A percentile compares a stretch with the other conserved stretches of the same genome.
phyloP scores from a whole-genome alignment of 1,140 invertebrate species.

The Drosophila athabasca region DNA sequence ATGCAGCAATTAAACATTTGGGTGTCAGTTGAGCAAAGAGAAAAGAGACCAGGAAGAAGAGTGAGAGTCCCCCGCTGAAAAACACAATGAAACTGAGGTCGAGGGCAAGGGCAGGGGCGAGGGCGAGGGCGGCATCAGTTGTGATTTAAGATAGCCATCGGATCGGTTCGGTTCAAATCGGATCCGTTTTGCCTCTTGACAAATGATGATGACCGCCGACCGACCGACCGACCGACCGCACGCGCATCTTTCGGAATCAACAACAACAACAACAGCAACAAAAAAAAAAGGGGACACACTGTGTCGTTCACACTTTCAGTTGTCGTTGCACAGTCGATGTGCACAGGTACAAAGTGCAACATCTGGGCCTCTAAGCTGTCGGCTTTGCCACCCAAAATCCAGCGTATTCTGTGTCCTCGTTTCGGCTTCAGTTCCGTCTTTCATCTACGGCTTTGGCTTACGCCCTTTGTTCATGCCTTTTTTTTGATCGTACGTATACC shows the following conservation, averaged over 20 bases:
- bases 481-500: too few relatives aligned
- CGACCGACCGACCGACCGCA: slow-evolving; percentile 1
- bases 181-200: background rate
- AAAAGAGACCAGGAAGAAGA: too few relatives aligned
- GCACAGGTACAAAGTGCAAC: background rate
- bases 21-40: too few relatives aligned
- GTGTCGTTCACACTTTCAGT: slow-evolving; percentile 5
- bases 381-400: slow-evolving; percentile 14
- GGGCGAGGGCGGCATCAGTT: background rate
- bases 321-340: background rate
- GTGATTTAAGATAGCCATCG: slow-evolving; percentile 12
- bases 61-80: too few relatives aligned
- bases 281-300: too few relatives aligned
- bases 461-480: too few relatives aligned
- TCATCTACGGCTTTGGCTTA: too few relatives aligned
- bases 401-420: too few relatives aligned
- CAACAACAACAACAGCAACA: too few relatives aligned
- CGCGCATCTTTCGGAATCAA: background rate
- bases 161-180: background rate
- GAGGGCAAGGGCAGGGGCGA: background rate
- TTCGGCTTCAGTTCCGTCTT: too few relatives aligned
- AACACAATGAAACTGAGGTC: slow-evolving; percentile 6
- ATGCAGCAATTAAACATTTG: too few relatives aligned
- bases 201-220: slow-evolving; percentile 11
- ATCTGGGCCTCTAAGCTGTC: slow-evolving; percentile 1